phyloP scores from a whole-genome alignment of 1,140 invertebrate genomes.

The Philopotamus ludificatus region DNA sequence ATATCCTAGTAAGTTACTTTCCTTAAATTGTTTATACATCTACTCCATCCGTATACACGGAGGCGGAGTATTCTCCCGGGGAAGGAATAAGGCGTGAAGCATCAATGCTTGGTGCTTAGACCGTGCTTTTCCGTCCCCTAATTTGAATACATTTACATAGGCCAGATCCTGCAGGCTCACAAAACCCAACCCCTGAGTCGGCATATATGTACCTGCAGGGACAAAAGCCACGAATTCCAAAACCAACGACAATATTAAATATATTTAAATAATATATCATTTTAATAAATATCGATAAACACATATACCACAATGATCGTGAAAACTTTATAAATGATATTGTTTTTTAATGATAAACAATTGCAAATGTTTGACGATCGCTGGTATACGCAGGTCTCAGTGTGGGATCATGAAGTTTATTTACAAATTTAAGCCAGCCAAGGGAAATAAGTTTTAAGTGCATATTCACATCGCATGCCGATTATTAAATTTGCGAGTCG shows the following conservation, averaged over 20 bases:
- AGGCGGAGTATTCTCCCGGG: constrained; percentile 17
- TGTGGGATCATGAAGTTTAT: constrained; percentile 28
- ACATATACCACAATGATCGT: no score
- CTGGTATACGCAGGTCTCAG: not conserved
- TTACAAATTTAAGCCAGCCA: constrained; percentile 24
- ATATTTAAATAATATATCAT: no score
- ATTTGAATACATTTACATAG: constrained; percentile 37
- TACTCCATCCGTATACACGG: constrained; percentile 16
- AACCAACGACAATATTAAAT: no score
- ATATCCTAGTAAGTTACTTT: not conserved
- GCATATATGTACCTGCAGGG: constrained; percentile 3
- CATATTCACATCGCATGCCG: constrained; percentile 25
- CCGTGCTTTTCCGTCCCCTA: constrained; percentile 21
- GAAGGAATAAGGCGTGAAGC: constrained; percentile 29
- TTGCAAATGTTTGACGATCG: not conserved
- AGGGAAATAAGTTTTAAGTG: constrained; percentile 27
- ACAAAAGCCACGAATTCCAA: not conserved
- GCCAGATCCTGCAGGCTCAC: constrained; percentile 32
- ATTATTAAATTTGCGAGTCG: constrained; percentile 26
- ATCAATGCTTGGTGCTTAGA: constrained; percentile 29
- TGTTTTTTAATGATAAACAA: not conserved
- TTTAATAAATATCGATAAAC: no score
- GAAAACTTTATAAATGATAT: not conserved
- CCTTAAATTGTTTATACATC: constrained; percentile 17
- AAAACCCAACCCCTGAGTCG: constrained; percentile 12